Percentiles rank a stretch among this genome's conserved stretches.
These are phyloP conservation scores for Drosophila subsilvestris DNA, from an alignment of 2,888 invertebrate species.

Conservation along the genomic window DNA sequence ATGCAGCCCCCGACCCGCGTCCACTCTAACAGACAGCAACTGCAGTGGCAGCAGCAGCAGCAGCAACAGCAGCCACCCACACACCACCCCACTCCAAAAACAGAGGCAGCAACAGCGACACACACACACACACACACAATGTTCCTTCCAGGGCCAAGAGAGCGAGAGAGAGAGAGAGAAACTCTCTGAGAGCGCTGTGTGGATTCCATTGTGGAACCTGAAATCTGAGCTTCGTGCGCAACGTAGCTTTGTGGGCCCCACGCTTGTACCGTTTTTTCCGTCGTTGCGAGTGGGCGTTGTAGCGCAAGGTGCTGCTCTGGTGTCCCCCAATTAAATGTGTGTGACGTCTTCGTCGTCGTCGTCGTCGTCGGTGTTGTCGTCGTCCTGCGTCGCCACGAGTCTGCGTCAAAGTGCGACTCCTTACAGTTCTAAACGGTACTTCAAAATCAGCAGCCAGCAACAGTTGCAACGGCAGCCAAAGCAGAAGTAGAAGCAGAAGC, in stretches of 20 bases:
- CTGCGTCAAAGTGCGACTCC: slow-evolving; percentile 38
- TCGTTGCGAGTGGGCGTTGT: slow-evolving; percentile 69
- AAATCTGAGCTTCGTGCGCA: slow-evolving; percentile 76
- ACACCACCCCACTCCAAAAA: slow-evolving; percentile 13
- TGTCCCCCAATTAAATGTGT: not conserved
- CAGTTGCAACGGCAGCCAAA: slow-evolving; percentile 50
- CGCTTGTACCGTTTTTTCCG: slow-evolving; percentile 65
- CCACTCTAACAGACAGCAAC: not conserved
- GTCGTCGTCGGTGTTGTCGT: slow-evolving; percentile 35
- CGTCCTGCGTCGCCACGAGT: slow-evolving; percentile 41
- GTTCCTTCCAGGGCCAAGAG: slow-evolving; percentile 52
- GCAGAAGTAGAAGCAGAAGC: slow-evolving; percentile 32
- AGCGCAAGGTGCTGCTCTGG: not conserved
- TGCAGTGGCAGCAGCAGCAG: slow-evolving; percentile 18
- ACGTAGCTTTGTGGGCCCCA: slow-evolving; percentile 14
- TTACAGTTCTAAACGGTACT: not conserved
- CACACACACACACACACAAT: slow-evolving; percentile 48
- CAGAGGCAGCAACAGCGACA: slow-evolving; percentile 26
- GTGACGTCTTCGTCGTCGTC: slow-evolving; percentile 11
- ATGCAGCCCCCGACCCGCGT: slow-evolving; percentile 61
- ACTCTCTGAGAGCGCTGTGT: slow-evolving; percentile 39
- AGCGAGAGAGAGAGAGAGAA: not conserved
- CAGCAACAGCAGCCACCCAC: slow-evolving; percentile 38
- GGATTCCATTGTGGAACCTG: slow-evolving; percentile 64
- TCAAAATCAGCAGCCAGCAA: slow-evolving; percentile 1